A percentile compares a stretch with the other conserved stretches of the same genome.
phyloP scores from a whole-genome alignment of 2,113 vertebrate species.

The Xiphias gladius region DNA sequence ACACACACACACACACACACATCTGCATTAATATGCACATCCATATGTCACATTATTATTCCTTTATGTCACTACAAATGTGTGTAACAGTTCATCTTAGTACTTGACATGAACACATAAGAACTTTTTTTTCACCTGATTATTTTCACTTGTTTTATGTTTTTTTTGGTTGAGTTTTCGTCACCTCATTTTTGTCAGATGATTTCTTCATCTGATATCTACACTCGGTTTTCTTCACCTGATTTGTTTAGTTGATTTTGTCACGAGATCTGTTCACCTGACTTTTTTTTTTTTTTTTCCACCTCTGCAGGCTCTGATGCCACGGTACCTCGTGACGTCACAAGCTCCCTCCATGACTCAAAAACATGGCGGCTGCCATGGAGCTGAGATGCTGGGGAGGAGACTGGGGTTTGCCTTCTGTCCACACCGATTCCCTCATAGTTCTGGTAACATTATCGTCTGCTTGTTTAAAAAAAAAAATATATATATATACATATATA shows the following conservation, averaged over 20 bases:
- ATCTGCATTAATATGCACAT: not conserved
- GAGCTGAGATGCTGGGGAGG: constrained; percentile 95
- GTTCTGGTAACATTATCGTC: constrained; percentile 89
- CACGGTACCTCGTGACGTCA: constrained; percentile 64
- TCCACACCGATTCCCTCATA: constrained; percentile 92
- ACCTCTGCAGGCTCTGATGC: not conserved
- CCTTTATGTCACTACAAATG: no score
- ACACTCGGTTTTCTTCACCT: no score
- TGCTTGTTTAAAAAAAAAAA: not conserved
- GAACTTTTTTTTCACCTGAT: no score
- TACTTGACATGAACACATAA: no score
- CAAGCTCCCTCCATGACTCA: constrained; percentile 32
- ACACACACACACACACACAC: no score
- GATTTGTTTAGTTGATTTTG: no score
- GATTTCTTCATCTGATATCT: no score
- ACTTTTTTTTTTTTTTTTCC: not conserved
- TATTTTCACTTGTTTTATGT: no score
- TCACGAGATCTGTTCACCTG: not conserved
- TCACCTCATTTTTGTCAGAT: no score
- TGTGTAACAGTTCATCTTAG: no score
- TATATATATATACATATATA: no score
- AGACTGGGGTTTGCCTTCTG: constrained; percentile 94
- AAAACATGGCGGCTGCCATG: constrained; percentile 93
- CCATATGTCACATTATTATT: not conserved
- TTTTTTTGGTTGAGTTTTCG: no score